Percentiles rank a stretch among this genome's conserved stretches.
phyloP scores from a whole-genome alignment of 2,888 invertebrate species.

The Plebejus argus region DNA sequence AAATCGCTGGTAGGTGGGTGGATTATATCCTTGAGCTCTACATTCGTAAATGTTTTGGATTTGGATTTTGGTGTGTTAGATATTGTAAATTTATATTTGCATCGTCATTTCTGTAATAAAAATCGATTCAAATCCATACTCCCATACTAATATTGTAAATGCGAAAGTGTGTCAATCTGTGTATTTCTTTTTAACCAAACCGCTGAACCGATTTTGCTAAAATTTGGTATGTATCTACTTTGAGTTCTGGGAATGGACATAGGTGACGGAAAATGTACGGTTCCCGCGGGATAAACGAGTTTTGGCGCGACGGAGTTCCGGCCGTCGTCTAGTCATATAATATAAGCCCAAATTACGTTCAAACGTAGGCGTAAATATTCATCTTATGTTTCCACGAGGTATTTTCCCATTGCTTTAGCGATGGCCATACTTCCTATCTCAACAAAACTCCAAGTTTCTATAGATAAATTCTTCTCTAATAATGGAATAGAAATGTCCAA shows the following conservation, averaged over 20 bases:
- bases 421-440: no score
- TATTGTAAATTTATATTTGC: not conserved
- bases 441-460: not conserved
- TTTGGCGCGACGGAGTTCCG: no score
- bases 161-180: no score
- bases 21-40: conserved; percentile 7
- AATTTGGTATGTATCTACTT: no score
- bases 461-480: not conserved
- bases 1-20: not conserved
- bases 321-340: no score
- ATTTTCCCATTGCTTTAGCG: not conserved
- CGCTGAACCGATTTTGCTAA: no score
- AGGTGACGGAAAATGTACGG: no score
- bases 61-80: conserved; percentile 6
- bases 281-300: no score
- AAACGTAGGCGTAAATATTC: not conserved
- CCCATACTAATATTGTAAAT: no score
- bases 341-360: not conserved
- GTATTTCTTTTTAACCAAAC: no score
- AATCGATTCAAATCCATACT: no score
- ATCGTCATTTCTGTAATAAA: not conserved
- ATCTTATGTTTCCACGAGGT: not conserved
- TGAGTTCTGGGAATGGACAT: no score
- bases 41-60: not conserved
- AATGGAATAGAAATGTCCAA: not conserved